Evolutionary conservation across 2,888 invertebrate genomes (phyloP).

Genomic region (Drosophila setosimentum): DNA sequence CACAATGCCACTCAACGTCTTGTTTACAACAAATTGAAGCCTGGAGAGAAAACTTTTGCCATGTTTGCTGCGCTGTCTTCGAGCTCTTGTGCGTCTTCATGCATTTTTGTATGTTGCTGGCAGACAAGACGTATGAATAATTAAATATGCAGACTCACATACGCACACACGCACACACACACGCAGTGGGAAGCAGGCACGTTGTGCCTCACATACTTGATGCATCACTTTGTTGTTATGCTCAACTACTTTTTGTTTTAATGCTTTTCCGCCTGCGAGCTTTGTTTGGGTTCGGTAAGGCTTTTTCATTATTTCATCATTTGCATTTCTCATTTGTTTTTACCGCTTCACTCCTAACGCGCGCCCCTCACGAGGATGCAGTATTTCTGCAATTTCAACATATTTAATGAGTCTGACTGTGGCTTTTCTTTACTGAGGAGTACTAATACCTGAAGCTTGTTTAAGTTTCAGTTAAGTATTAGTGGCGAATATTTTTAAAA

Average conservation of each 20-base stretch:
- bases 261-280: constrained; percentile 57
- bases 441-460: neutral
- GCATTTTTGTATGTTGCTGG: constrained; percentile 67
- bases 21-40: constrained; percentile 62
- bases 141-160: constrained; percentile 62
- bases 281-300: constrained; percentile 55
- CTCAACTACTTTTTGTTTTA: constrained; percentile 68
- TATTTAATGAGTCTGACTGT: constrained; percentile 42
- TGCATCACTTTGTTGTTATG: constrained; percentile 72
- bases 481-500: neutral
- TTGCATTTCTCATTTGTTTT: constrained; percentile 71
- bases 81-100: constrained; percentile 36
- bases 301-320: constrained; percentile 70
- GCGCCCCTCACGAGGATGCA: neutral
- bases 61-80: constrained; percentile 43
- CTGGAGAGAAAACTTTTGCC: constrained; percentile 59
- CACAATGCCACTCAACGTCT: constrained; percentile 31
- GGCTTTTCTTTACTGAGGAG: neutral
- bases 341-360: constrained; percentile 2
- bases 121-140: constrained; percentile 78
- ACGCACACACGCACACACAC: constrained; percentile 12
- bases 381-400: constrained; percentile 16
- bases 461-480: neutral
- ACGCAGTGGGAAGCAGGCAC: constrained; percentile 19
- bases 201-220: constrained; percentile 45